Percentiles rank a stretch among this genome's conserved stretches.
phyloP scores from a whole-genome alignment of 1,140 invertebrate species.

The Parasteatoda tepidariorum region DNA sequence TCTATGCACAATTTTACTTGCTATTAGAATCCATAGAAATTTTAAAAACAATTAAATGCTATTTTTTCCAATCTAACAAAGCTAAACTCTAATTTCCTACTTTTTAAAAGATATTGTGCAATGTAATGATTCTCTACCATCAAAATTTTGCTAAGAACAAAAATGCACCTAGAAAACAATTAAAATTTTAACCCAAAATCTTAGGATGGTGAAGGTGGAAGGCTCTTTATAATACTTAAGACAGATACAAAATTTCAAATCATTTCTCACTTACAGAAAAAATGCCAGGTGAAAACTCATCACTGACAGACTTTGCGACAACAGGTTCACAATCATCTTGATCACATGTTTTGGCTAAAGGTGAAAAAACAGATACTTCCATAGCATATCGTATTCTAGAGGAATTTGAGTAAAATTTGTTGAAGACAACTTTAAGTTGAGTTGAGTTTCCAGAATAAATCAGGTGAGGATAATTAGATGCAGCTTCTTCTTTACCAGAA shows the following conservation, averaged over 20 bases:
- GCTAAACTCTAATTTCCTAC: no score
- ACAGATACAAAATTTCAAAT: not conserved
- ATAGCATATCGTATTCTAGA: conserved; percentile 23
- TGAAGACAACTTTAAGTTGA: conserved; percentile 6
- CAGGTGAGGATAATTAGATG: conserved; percentile 26
- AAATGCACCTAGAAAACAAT: no score
- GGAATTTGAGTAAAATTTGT: conserved; percentile 11
- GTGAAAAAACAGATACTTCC: conserved; percentile 21
- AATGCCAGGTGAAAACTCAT: conserved; percentile 45
- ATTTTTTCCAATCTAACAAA: no score
- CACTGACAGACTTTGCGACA: conserved; percentile 6
- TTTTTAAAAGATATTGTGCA: no score
- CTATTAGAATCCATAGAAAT: no score
- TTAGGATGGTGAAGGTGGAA: no score
- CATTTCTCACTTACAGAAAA: conserved; percentile 36
- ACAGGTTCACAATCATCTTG: not conserved
- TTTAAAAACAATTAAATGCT: no score
- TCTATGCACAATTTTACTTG: no score
- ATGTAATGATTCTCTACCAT: no score
- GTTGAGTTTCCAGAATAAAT: conserved; percentile 38
- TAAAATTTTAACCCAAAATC: no score
- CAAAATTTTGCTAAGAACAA: no score
- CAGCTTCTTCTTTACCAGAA: not conserved
- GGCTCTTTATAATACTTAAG: no score
- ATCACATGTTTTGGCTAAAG: not conserved